A percentile compares a stretch with the other conserved stretches of the same genome.
phyloP scores from a whole-genome alignment of 2,797 vertebrate genomes.

The Neosalanx taihuensis region DNA sequence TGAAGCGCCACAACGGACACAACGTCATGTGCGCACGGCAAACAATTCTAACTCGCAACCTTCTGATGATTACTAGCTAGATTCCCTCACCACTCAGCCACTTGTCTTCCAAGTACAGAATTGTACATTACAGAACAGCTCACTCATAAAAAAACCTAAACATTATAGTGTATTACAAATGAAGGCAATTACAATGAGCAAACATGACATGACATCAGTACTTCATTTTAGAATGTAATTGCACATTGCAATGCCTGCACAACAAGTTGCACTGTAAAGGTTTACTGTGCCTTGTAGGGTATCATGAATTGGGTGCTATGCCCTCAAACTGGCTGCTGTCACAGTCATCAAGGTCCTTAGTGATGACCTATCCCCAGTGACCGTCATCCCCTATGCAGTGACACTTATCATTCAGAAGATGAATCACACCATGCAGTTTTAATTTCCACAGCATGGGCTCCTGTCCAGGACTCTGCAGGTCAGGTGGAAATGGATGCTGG shows the following conservation, averaged over 20 bases:
- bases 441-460: slow-evolving; percentile 70
- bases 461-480: slow-evolving; percentile 68
- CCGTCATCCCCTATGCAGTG: slow-evolving; percentile 50
- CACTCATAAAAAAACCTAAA: too few relatives aligned
- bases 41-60: too few relatives aligned
- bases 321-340: slow-evolving; percentile 31
- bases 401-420: slow-evolving; percentile 67
- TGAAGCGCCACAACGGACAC: too few relatives aligned
- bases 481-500: slow-evolving; percentile 67
- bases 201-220: not conserved
- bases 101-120: too few relatives aligned
- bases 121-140: too few relatives aligned
- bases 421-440: slow-evolving; percentile 69
- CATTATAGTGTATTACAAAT: too few relatives aligned
- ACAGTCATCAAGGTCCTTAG: slow-evolving; percentile 56
- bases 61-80: too few relatives aligned
- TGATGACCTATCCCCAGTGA: slow-evolving; percentile 54
- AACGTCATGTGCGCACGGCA: too few relatives aligned
- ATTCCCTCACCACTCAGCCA: too few relatives aligned
- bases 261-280: not conserved
- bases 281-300: not conserved
- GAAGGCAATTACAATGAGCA: not conserved
- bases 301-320: not conserved
- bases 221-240: not conserved
- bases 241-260: not conserved